Base-by-base conservation (phyloP, 2,797 vertebrate genomes). In the Philypnodon macrostomus region DNA sequence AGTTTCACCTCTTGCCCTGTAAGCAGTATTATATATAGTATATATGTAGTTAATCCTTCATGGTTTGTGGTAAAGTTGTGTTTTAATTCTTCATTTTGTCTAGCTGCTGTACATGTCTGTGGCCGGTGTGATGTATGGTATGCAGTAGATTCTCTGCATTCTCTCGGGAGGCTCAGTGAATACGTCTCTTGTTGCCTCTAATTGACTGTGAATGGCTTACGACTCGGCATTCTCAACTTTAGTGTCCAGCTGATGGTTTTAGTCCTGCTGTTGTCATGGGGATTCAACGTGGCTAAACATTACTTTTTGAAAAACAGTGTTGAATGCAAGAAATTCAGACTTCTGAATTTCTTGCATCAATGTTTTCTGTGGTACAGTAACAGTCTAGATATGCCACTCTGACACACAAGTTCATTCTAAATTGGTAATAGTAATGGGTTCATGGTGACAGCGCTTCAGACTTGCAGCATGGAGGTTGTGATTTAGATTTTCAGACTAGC, bases 141-240 rank as follows among this genome's bases (percentile, higher is more conserved):
- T 49, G 61, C 53, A 47, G 58, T 31, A 45, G 35, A 80, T 80
- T 78, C 60, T 74, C 45, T 5, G 48, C 55, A 76, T 85, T 85
- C 72, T 63, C 36, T 47, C 4, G 0, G 10, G 53, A 66, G 37
- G 34, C 53, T 30, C 1, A 48, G 37, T 81, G 66, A 88, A 78
- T 69, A 51, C 55, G 55, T 47, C 57, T 62, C 53, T 72, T 73
- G 70, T 83, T 73, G 68, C 49, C 40, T 62, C 58, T 79, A 79
- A 86, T 81, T 52, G 68, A 37, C 62, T 58, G 49, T 63, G 68
- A 79, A 77, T 62, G 72, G 46, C 31, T 61, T 15, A 18, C 38
- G 35, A 65, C 60, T 46, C 3, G 42, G 45, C 16, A 0, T 49
- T 30, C 58, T 59, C 58, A 58, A 59, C 70, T 64, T 81, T 57